Conservation (phyloP, 2,113 vertebrate species). For the Taxidea taxus region DNA sequence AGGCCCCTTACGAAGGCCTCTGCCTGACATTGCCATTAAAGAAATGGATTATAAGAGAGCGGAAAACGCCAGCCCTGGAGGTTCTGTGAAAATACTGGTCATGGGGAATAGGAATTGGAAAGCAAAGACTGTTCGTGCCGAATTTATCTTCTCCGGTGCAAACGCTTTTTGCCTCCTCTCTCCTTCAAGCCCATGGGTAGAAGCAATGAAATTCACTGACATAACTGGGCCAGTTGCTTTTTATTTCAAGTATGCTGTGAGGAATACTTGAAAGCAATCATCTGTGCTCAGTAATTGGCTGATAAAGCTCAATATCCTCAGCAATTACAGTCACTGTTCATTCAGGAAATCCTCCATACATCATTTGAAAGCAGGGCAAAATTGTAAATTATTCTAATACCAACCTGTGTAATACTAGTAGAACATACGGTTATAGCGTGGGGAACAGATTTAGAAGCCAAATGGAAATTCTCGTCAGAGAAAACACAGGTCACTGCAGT, state of each 20-base stretch:
- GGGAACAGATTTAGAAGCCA: conserved; percentile 37
- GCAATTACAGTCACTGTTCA: conserved; percentile 58
- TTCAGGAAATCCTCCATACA: conserved; percentile 68
- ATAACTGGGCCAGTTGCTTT: conserved; percentile 61
- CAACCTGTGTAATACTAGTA: conserved; percentile 40
- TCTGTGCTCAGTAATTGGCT: conserved; percentile 68
- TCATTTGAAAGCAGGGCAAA: conserved; percentile 68
- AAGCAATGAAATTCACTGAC: conserved; percentile 70
- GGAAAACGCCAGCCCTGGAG: conserved; percentile 12
- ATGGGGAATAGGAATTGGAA: conserved; percentile 56
- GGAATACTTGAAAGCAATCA: conserved; percentile 65
- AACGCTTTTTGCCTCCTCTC: conserved; percentile 58
- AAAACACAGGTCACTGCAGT: not conserved
- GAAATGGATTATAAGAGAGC: conserved; percentile 66
- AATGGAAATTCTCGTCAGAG: conserved; percentile 17
- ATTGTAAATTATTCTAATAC: conserved; percentile 71
- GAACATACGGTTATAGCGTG: conserved; percentile 26
- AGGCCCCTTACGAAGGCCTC: conserved; percentile 32
- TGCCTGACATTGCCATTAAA: conserved; percentile 52
- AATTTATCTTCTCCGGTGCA: conserved; percentile 69
- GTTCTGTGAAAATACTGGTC: conserved; percentile 33
- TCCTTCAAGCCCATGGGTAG: conserved; percentile 59
- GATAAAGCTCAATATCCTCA: conserved; percentile 65
- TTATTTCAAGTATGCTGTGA: conserved; percentile 65
- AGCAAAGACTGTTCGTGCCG: conserved; percentile 7